phyloP scores from a whole-genome alignment of 2,797 vertebrate genomes.

The Synaphobranchus kaupii region DNA sequence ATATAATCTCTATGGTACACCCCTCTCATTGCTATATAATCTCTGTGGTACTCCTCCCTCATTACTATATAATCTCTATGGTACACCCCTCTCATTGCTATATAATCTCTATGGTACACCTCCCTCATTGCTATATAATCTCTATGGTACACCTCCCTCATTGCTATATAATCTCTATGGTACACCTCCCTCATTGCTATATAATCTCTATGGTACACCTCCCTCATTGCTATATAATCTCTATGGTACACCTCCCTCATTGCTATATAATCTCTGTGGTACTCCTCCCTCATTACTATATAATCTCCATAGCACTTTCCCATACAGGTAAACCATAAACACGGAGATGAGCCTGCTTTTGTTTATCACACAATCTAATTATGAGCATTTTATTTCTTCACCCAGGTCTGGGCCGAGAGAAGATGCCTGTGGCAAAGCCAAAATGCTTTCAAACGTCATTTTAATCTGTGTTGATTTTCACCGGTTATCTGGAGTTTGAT shows the following conservation, averaged over 20 bases:
- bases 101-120: not conserved
- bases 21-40: too few species aligned
- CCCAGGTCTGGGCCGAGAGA: not conserved
- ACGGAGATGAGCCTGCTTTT: not conserved
- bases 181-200: too few species aligned
- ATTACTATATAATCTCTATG: not conserved
- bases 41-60: not conserved
- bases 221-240: too few species aligned
- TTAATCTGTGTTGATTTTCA: not conserved
- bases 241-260: not conserved
- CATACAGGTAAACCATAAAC: not conserved
- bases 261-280: not conserved
- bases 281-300: not conserved
- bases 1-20: too few species aligned
- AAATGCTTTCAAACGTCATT: not conserved
- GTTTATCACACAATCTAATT: not conserved
- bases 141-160: too few species aligned
- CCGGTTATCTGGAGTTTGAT: not conserved
- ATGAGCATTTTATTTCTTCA: not conserved
- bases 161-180: too few species aligned
- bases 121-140: too few species aligned
- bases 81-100: not conserved
- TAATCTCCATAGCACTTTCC: not conserved
- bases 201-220: too few species aligned
- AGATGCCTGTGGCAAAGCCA: not conserved